Evolutionary conservation across 1,140 invertebrate species (phyloP), one percentile per base, ranked within the genome.

Genomic region (Drosophila hydei): DNA sequence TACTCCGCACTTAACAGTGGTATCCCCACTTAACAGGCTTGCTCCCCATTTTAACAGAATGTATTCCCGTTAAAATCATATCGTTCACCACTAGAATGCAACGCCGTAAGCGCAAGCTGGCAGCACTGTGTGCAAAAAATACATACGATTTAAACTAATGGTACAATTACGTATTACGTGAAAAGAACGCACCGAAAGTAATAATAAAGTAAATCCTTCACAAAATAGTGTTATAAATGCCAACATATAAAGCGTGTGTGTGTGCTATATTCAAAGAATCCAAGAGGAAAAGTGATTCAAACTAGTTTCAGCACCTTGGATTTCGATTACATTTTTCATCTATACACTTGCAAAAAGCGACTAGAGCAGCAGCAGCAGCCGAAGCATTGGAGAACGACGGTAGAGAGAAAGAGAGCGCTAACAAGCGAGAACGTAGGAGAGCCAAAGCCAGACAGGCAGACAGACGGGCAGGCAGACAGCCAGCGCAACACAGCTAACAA

Each of bases 81-180:
- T 42, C 25, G 68, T 4, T 16, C 52, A 71, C 43, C 61, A 43
- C 52, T 71, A 71, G 61, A 71, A 65, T 71, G 68, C 68, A 71
- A 71, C 68, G 68, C 68, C 68, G 68, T 71, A 65, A 71, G 68
- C 68, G 68, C 68, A 71, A 65, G 68, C 68, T 71, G 68, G 68
- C 68, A 71, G 68, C 68, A 71, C 68, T 88, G 81, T 73, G 64
- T 69, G 81, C 81, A 88, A 85, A 85, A 84, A 85, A 85, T 85
- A 81, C 83, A 88, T 85, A 85, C 81, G 78, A 81, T 87, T 88
- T 81, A 77, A 81, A 78, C 74, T 87, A 81, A 75, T 47, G 77
- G 81, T 69, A 87, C 83, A 88, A 88, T 85, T 85, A 85, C 80
- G 80, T 85, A 87, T 87, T 87, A 87, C 75, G 81, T 87, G 81